Percentiles rank a stretch among this genome's conserved stretches.
phyloP scores from a whole-genome alignment of 2,797 vertebrate species.

The Helarctos malayanus region DNA sequence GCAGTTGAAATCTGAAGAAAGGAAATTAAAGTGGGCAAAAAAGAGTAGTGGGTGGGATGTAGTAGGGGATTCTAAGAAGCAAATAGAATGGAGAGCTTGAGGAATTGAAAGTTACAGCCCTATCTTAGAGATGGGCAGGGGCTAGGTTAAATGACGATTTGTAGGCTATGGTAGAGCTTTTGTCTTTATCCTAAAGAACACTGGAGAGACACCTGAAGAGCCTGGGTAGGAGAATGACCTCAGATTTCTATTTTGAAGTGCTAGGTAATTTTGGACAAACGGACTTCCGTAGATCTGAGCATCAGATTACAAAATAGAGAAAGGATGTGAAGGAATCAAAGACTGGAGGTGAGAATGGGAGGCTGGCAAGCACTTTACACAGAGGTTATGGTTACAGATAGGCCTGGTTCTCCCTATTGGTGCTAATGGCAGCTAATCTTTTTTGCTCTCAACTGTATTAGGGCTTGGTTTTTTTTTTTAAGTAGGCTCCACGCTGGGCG shows the following conservation, averaged over 20 bases:
- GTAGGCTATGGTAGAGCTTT: not conserved
- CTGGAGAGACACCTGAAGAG: not conserved
- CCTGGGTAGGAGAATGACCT: not conserved
- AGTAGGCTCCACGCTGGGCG: too few relatives aligned
- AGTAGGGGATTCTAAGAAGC: not conserved
- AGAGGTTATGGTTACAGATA: not conserved
- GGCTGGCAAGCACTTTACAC: conserved; percentile 1
- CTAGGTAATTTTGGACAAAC: not conserved
- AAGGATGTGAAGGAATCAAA: conserved; percentile 25
- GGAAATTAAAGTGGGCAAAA: not conserved
- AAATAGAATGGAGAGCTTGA: not conserved
- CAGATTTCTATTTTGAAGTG: not conserved
- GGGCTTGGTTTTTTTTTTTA: not conserved
- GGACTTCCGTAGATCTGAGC: not conserved
- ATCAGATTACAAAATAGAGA: not conserved
- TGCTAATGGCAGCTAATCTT: not conserved
- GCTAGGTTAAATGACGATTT: not conserved
- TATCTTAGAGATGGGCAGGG: not conserved
- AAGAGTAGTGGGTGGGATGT: not conserved
- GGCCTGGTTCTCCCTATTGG: not conserved
- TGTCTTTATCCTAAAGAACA: not conserved
- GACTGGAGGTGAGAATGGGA: not conserved
- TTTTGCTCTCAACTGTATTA: not conserved
- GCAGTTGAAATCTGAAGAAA: not conserved
- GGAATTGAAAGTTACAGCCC: not conserved